Conservation (phyloP, 2,113 vertebrate species). For the Diglossa brunneiventris region DNA sequence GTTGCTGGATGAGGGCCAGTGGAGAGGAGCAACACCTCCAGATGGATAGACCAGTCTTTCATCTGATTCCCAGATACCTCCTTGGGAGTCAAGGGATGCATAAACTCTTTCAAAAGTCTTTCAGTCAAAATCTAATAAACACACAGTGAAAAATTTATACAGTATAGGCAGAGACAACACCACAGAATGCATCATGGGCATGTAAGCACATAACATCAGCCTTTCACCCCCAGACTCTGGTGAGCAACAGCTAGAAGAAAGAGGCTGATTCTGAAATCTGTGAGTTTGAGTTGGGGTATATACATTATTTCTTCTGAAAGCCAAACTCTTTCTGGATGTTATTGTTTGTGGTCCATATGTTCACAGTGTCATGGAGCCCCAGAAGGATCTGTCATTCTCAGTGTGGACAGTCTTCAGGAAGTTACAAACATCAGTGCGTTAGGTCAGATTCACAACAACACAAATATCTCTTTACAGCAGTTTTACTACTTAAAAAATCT, state of each 20-base stretch:
- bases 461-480: fast-evolving
- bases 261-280: not conserved
- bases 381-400: not conserved
- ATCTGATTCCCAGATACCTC: slow-evolving; percentile 4
- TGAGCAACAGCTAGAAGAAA: not conserved
- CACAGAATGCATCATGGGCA: not conserved
- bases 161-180: not conserved
- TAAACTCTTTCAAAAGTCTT: slow-evolving; percentile 6
- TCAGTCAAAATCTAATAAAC: not conserved
- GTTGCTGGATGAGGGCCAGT: not conserved
- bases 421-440: not conserved
- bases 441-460: not conserved
- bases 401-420: not conserved
- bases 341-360: not conserved
- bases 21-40: not conserved
- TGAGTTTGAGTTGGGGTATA: not conserved
- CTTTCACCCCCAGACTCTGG: not conserved
- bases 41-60: slow-evolving; percentile 4
- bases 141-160: not conserved
- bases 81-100: not conserved
- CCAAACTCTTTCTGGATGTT: not conserved
- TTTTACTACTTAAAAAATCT: not conserved
- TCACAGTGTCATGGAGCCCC: not conserved
- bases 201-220: not conserved
- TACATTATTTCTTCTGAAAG: not conserved